These are phyloP conservation scores for Rhynchonycteris naso DNA, from an alignment of 2,797 vertebrate species.

Conservation along the genomic window DNA sequence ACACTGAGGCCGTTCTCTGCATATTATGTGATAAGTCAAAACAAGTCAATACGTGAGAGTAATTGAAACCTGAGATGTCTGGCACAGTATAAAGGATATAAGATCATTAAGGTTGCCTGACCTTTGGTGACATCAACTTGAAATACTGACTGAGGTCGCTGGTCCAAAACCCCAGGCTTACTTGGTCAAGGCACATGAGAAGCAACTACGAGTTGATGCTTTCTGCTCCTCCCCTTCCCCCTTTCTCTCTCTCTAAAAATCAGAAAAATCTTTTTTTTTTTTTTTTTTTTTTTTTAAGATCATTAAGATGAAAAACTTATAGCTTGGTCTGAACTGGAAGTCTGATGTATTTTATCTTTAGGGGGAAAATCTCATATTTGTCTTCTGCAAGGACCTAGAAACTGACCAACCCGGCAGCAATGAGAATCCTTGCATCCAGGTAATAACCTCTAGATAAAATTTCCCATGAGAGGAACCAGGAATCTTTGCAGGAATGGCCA, in stretches of 20 bases:
- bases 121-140: no score
- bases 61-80: background rate
- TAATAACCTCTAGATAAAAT: background rate
- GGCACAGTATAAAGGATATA: constrained; percentile 5
- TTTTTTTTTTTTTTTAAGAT: background rate
- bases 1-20: background rate
- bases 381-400: background rate
- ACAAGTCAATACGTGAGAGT: background rate
- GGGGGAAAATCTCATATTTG: background rate
- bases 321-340: background rate
- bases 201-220: no score
- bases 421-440: background rate
- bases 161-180: no score
- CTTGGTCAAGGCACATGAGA: no score
- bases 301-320: background rate
- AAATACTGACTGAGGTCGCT: no score
- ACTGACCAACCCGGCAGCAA: background rate
- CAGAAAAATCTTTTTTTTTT: no score
- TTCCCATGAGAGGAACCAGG: background rate
- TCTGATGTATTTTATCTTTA: background rate
- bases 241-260: no score
- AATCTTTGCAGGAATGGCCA: background rate
- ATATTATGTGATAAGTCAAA: background rate
- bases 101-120: background rate
- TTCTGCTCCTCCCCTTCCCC: no score